phyloP scores from a whole-genome alignment of 2,797 vertebrate species.

The Hafferia zeledoni region DNA sequence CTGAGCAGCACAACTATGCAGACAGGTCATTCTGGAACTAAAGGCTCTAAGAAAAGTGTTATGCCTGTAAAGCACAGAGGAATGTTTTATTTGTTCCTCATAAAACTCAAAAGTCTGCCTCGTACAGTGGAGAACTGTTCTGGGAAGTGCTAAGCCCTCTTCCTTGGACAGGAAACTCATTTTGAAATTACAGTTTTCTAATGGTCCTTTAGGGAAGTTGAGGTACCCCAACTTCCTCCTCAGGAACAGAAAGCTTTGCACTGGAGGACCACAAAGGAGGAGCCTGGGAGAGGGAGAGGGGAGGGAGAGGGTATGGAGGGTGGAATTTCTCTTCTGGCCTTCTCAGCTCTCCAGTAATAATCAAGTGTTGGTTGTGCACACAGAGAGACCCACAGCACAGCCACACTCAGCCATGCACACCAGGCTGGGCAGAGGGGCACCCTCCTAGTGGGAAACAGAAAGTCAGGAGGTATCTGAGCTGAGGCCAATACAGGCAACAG shows the following conservation, averaged over 20 bases:
- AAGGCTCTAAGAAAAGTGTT: constrained; percentile 57
- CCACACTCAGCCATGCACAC: not conserved
- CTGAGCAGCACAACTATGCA: constrained; percentile 29
- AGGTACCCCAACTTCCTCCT: constrained; percentile 55
- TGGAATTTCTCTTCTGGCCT: constrained; percentile 4
- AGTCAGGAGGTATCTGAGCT: not conserved
- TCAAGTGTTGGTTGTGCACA: not conserved
- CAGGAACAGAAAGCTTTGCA: constrained; percentile 19
- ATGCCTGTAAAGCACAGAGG: constrained; percentile 56
- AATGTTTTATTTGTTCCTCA: constrained; percentile 69
- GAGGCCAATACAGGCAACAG: not conserved
- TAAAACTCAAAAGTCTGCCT: constrained; percentile 61
- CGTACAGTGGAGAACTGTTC: constrained; percentile 49
- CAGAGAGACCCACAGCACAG: not conserved
- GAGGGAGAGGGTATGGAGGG: not conserved
- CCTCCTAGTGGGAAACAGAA: not conserved
- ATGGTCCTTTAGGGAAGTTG: constrained; percentile 63
- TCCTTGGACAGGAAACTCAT: constrained; percentile 60
- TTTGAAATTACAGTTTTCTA: constrained; percentile 67
- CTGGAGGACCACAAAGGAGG: constrained; percentile 23
- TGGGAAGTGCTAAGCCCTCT: constrained; percentile 49
- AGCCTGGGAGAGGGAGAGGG: not conserved
- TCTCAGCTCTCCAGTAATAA: not conserved
- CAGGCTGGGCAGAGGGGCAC: not conserved
- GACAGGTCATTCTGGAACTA: constrained; percentile 25